Evolutionary conservation across 2,888 invertebrate species (phyloP).

Genomic region (Pogonocherus hispidulus): DNA sequence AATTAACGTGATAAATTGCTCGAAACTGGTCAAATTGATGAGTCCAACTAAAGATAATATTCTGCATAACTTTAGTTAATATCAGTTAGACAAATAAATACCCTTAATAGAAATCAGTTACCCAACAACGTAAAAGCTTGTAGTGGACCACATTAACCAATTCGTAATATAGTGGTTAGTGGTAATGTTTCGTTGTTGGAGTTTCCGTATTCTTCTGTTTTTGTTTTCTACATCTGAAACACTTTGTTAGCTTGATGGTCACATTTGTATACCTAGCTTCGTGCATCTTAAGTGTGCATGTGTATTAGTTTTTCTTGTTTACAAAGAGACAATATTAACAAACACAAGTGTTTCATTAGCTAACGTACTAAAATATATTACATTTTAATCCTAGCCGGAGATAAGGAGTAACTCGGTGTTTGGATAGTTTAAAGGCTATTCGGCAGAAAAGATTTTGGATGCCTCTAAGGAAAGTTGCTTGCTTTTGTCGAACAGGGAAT

Average conservation of each 20-base stretch:
- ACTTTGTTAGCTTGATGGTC: background rate
- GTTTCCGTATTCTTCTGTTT: background rate
- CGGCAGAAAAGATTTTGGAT: background rate
- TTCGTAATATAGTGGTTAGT: too few relatives aligned
- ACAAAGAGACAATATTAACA: background rate
- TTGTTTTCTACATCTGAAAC: background rate
- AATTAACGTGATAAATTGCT: background rate
- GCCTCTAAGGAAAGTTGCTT: too few relatives aligned
- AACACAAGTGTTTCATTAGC: background rate
- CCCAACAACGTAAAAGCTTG: too few relatives aligned
- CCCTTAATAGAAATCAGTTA: too few relatives aligned
- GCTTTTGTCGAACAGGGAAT: too few relatives aligned
- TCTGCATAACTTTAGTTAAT: too few relatives aligned
- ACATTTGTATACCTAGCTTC: background rate
- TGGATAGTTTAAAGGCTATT: background rate
- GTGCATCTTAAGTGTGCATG: background rate
- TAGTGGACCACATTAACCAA: too few relatives aligned
- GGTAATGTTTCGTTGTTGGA: background rate
- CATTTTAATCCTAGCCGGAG: background rate
- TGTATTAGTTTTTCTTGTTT: background rate
- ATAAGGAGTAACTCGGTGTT: background rate
- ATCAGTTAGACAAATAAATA: too few relatives aligned
- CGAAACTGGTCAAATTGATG: background rate
- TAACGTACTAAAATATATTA: background rate
- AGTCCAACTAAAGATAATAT: too few relatives aligned